Conservation (phyloP, 2,888 invertebrate genomes). For the Torymus aiolomorphi region DNA sequence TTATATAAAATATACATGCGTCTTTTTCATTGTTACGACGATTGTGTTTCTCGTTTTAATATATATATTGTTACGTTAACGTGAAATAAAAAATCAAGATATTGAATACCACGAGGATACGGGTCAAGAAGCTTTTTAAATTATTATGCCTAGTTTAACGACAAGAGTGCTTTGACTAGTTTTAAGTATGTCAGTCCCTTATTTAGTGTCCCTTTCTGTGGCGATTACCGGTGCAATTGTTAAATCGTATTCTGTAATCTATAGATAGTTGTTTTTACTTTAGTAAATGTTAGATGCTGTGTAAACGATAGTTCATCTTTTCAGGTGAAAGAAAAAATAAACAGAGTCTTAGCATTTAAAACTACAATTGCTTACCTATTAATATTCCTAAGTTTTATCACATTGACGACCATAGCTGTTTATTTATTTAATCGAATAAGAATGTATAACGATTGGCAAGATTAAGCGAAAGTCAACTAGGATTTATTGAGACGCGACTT, state of each 20-base stretch:
- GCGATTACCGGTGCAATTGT: no score
- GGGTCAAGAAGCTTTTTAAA: not conserved
- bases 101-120: no score
- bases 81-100: not conserved
- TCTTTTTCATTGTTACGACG: not conserved
- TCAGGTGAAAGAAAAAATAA: slow-evolving; percentile 31
- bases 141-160: slow-evolving; percentile 1
- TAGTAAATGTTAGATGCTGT: slow-evolving; percentile 8
- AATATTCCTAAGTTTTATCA: slow-evolving; percentile 7
- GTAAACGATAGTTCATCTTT: slow-evolving; percentile 8
- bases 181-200: slow-evolving; percentile 40
- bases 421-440: not conserved
- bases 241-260: slow-evolving; percentile 4
- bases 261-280: slow-evolving; percentile 33
- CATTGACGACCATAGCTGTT: not conserved
- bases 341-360: slow-evolving; percentile 35
- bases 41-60: not conserved
- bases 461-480: slow-evolving; percentile 43
- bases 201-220: not conserved
- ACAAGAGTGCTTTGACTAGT: slow-evolving; percentile 27
- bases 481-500: slow-evolving; percentile 45
- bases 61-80: not conserved
- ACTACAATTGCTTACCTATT: not conserved
- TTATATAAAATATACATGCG: not conserved
- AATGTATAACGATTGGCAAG: slow-evolving; percentile 9